phyloP scores from a whole-genome alignment of 2,113 vertebrate species.

The Albula glossodonta region DNA sequence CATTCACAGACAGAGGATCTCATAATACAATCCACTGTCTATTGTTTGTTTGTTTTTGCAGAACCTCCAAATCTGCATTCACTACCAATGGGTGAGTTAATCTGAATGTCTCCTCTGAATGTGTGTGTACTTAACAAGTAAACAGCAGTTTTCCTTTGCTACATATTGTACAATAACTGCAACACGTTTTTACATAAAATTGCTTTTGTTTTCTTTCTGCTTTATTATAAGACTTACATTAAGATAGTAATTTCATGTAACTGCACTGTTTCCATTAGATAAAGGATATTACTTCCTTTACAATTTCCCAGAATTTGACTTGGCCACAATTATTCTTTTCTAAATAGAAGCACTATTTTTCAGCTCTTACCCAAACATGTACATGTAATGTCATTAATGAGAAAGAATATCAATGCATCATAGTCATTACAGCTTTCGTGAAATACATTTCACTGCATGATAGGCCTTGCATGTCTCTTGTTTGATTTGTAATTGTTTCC shows the following conservation, averaged over 20 bases:
- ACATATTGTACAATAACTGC: conserved; percentile 41
- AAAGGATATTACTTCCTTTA: background rate
- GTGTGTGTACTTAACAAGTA: conserved; percentile 41
- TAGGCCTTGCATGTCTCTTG: background rate
- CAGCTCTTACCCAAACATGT: background rate
- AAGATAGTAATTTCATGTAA: background rate
- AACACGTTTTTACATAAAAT: background rate
- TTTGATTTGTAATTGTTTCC: background rate
- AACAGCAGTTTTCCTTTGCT: conserved; percentile 44
- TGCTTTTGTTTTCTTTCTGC: background rate
- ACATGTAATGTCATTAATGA: background rate
- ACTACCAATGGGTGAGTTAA: background rate
- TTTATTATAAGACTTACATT: background rate
- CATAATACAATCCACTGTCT: background rate
- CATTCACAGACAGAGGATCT: conserved; percentile 26
- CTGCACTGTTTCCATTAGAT: background rate
- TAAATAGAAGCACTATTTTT: background rate
- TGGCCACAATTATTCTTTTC: too few species aligned
- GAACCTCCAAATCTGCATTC: background rate
- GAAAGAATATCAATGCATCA: background rate
- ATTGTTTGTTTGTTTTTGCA: background rate
- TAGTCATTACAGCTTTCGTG: background rate
- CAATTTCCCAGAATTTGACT: background rate
- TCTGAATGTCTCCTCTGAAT: background rate
- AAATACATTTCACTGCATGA: background rate